These are phyloP conservation scores for Propithecus deckenii DNA, from an alignment of 2,797 vertebrate species.

Conservation along the genomic window DNA sequence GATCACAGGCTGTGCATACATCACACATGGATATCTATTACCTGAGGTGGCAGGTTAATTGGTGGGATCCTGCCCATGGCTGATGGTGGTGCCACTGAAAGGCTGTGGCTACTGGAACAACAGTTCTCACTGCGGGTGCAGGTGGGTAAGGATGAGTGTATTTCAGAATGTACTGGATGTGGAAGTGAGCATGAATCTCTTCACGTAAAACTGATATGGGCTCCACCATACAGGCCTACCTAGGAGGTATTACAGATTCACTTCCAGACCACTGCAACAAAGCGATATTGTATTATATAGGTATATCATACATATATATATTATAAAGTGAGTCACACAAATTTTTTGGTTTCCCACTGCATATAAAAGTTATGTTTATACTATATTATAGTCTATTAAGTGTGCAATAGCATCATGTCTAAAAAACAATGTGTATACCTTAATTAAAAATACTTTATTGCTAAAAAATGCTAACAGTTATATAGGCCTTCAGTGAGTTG, in stretches of 20 bases:
- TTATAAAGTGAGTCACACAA: background rate
- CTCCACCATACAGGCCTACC: background rate
- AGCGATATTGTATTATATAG: no score
- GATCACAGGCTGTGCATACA: background rate
- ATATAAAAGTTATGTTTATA: background rate
- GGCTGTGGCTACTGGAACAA: background rate
- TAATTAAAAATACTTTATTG: background rate
- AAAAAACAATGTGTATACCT: background rate
- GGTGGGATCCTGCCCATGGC: background rate
- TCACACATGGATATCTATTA: background rate
- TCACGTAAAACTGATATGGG: background rate
- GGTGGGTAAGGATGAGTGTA: background rate
- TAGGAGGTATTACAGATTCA: background rate
- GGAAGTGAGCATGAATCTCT: background rate
- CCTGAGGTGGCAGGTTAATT: background rate
- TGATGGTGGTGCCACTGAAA: background rate
- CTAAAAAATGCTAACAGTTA: background rate
- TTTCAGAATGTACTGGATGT: background rate
- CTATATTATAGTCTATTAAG: background rate
- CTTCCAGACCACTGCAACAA: background rate
- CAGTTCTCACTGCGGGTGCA: background rate
- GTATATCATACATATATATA: no score
- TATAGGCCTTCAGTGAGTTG: background rate
- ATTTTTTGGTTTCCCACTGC: background rate
- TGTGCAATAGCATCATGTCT: background rate